A percentile compares a stretch with the other conserved stretches of the same genome.
These are phyloP conservation scores for Anarrhichthys ocellatus DNA, from an alignment of 2,113 vertebrate genomes.

Conservation along the genomic window DNA sequence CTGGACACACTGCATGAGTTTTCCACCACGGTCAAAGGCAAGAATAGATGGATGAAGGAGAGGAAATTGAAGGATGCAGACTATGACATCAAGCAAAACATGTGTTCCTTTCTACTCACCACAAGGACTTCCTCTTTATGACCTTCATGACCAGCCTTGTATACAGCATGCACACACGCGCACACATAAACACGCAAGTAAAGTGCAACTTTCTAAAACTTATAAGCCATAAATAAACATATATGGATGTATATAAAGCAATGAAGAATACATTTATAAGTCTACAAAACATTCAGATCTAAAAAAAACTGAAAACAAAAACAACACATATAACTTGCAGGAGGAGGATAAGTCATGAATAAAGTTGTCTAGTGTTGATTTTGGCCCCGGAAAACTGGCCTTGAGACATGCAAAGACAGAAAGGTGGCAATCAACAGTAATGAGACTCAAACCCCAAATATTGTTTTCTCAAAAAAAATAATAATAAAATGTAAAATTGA, in stretches of 20 bases:
- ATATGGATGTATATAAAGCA: not conserved
- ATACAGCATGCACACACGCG: constrained; percentile 17
- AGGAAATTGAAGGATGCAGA: constrained; percentile 61
- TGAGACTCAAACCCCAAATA: not conserved
- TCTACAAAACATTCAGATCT: not conserved
- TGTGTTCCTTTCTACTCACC: constrained; percentile 62
- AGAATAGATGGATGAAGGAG: constrained; percentile 64
- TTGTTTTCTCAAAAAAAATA: not conserved
- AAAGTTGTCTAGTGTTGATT: not conserved
- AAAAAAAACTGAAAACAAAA: not conserved
- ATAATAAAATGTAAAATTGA: not conserved
- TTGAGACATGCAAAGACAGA: not conserved
- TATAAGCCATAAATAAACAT: constrained; percentile 1
- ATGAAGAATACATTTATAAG: not conserved
- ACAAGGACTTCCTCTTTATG: constrained; percentile 70
- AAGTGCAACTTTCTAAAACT: constrained; percentile 4
- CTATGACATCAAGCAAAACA: constrained; percentile 65
- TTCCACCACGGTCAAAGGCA: constrained; percentile 57
- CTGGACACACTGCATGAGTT: constrained; percentile 46
- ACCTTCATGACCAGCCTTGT: constrained; percentile 60
- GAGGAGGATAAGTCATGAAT: not conserved
- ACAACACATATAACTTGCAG: not conserved
- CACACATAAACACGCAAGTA: constrained; percentile 31
- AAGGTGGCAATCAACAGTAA: not conserved
- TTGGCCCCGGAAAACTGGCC: not conserved